Conservation (phyloP, 1,140 invertebrate genomes). For the Helicoverpa armigera region DNA sequence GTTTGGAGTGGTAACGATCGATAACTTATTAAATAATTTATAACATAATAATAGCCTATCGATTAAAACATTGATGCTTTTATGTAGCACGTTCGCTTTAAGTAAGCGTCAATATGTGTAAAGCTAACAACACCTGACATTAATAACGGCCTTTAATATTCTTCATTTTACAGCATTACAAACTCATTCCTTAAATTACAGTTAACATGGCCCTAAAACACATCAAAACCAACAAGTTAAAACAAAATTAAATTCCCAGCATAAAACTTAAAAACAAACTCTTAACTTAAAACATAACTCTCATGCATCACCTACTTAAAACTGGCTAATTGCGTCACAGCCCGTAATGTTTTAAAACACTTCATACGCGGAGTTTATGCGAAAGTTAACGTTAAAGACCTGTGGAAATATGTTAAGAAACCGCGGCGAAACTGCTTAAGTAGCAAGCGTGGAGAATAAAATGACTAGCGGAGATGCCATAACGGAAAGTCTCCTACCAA, state of each 20-base stretch:
- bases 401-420: constrained; percentile 76
- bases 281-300: constrained; percentile 58
- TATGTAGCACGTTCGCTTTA: background rate
- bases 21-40: no score
- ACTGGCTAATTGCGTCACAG: constrained; percentile 76
- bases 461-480: no score
- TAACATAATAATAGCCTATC: no score
- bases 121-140: no score
- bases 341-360: constrained; percentile 81
- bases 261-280: constrained; percentile 53
- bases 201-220: background rate
- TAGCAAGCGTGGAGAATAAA: constrained; percentile 13
- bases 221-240: constrained; percentile 26
- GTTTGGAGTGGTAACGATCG: background rate
- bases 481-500: no score
- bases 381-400: constrained; percentile 69
- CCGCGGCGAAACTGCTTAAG: constrained; percentile 61
- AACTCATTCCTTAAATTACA: no score
- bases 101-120: no score
- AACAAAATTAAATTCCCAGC: constrained; percentile 43
- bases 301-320: constrained; percentile 68
- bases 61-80: background rate
- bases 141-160: no score
- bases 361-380: constrained; percentile 71
- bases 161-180: no score